Conservation (phyloP, 1,140 invertebrate genomes). For the Reticulitermes speratus region DNA sequence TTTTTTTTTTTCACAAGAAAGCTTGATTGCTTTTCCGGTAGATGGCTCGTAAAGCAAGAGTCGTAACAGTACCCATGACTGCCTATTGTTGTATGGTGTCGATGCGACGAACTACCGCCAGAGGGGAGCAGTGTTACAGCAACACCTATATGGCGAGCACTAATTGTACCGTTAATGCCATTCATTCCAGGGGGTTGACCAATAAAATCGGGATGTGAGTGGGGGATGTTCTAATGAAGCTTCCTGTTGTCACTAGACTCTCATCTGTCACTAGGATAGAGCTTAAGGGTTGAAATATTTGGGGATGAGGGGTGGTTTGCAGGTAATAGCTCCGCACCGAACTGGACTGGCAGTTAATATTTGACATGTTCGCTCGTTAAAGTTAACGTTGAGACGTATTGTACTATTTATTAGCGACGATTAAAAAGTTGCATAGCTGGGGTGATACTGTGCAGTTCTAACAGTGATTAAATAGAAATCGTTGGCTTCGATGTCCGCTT, state of each 20-base stretch:
- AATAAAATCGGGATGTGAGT: not conserved
- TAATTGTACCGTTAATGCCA: not conserved
- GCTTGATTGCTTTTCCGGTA: conserved; percentile 9
- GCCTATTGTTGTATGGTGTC: conserved; percentile 5
- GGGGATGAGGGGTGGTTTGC: not conserved
- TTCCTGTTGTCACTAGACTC: conserved; percentile 3
- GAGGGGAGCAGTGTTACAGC: not conserved
- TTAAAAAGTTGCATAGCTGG: not conserved
- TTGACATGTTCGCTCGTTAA: conserved; percentile 10
- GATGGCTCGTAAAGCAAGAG: conserved; percentile 9
- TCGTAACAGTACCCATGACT: not conserved
- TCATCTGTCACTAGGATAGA: not conserved
- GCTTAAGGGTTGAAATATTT: not conserved
- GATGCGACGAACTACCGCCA: not conserved
- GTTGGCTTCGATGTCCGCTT: not conserved
- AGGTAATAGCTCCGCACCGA: conserved; percentile 4
- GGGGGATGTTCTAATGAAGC: not conserved
- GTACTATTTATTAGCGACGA: conserved; percentile 6
- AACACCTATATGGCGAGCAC: not conserved
- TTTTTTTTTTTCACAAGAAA: not conserved
- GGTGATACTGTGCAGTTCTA: not conserved
- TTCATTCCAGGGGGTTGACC: conserved; percentile 8
- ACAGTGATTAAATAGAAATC: not conserved
- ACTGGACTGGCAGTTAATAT: conserved; percentile 15
- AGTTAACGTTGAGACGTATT: not conserved